A percentile compares a stretch with the other conserved stretches of the same genome.
These are phyloP conservation scores for Eupeodes latifasciatus DNA, from an alignment of 2,888 invertebrate species.

Conservation along the genomic window DNA sequence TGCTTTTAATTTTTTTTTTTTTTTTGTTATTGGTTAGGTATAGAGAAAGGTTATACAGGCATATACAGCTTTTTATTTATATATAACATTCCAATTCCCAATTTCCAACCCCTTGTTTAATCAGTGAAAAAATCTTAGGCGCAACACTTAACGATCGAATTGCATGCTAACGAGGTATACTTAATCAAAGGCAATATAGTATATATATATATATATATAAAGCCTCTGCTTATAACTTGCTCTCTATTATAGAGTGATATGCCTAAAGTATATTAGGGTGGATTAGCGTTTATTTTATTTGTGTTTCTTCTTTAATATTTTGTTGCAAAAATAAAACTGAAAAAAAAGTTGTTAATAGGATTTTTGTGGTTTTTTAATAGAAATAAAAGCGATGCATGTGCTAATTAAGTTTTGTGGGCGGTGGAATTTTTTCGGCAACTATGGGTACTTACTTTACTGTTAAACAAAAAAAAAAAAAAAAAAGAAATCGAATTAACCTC, in stretches of 20 bases:
- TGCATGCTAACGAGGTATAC: constrained; percentile 75
- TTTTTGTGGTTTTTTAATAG: constrained; percentile 44
- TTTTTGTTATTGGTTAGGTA: background rate
- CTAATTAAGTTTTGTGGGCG: constrained; percentile 63
- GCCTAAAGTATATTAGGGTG: constrained; percentile 50
- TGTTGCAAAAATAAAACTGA: background rate
- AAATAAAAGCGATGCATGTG: constrained; percentile 63
- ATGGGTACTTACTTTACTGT: background rate
- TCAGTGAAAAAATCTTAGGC: constrained; percentile 73
- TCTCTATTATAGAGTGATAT: constrained; percentile 23
- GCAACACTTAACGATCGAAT: constrained; percentile 76
- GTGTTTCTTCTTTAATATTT: constrained; percentile 28
- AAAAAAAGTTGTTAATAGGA: constrained; percentile 56
- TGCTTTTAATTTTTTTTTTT: constrained; percentile 46
- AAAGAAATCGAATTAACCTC: constrained; percentile 10
- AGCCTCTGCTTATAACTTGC: too few species aligned
- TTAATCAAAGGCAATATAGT: constrained; percentile 69
- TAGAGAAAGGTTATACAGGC: background rate
- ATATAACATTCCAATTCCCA: constrained; percentile 5
- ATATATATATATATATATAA: background rate
- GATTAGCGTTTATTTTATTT: constrained; percentile 51
- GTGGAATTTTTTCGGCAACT: background rate
- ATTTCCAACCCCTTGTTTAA: constrained; percentile 31
- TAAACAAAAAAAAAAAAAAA: background rate
- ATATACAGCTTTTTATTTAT: background rate